Conservation (phyloP, 2,113 vertebrate genomes). For the Alosa alosa region DNA sequence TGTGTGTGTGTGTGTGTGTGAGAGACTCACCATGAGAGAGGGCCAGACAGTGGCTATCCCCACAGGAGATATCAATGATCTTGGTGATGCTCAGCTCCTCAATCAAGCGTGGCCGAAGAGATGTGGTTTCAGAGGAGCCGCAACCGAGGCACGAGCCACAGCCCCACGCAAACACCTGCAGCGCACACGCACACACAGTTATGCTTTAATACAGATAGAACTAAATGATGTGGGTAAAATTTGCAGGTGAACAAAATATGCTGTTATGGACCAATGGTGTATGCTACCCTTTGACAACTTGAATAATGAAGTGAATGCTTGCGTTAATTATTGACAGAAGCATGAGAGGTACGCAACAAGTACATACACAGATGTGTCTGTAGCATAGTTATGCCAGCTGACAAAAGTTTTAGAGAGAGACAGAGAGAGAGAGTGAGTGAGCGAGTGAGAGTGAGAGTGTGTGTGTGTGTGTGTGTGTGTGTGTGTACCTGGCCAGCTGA, state of each 20-base stretch:
- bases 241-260: background rate
- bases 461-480: background rate
- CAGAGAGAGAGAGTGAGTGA: slow-evolving; percentile 7
- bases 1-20: background rate
- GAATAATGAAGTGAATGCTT: background rate
- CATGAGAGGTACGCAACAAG: background rate
- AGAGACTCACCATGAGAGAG: slow-evolving; percentile 89
- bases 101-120: slow-evolving; percentile 88
- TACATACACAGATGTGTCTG: background rate
- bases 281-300: background rate
- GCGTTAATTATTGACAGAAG: background rate
- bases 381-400: too few relatives aligned
- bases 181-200: background rate
- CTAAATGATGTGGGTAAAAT: background rate
- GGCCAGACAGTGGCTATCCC: slow-evolving; percentile 96
- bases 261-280: background rate
- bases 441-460: slow-evolving; percentile 19
- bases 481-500: slow-evolving; percentile 75
- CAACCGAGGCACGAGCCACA: slow-evolving; percentile 96
- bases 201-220: background rate
- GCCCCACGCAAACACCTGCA: slow-evolving; percentile 94
- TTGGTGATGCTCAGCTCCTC: slow-evolving; percentile 93
- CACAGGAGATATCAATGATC: slow-evolving; percentile 96
- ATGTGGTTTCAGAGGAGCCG: slow-evolving; percentile 94
- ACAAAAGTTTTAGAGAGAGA: background rate